Evolutionary conservation across 2,797 vertebrate genomes (phyloP).

Genomic region (Hirundo rustica): DNA sequence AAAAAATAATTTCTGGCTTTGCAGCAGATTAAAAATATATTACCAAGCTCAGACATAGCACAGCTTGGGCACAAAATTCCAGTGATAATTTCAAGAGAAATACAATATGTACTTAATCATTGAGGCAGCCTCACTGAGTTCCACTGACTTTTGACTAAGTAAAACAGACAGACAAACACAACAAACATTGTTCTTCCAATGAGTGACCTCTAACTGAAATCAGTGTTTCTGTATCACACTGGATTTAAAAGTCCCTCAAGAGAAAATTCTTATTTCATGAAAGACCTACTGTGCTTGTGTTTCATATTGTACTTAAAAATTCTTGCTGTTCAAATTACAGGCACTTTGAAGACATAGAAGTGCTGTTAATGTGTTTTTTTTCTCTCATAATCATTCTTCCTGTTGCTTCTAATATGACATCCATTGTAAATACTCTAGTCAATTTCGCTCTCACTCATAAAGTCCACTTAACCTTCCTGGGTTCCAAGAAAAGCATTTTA

Average conservation of each 20-base stretch:
- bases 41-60: neutral
- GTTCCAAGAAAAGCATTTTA: neutral
- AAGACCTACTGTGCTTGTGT: neutral
- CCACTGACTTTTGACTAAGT: constrained; percentile 37
- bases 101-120: neutral
- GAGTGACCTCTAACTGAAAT: neutral
- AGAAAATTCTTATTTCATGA: constrained; percentile 12
- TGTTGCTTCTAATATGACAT: neutral
- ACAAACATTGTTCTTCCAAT: constrained; percentile 1
- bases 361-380: neutral
- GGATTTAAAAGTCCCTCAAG: constrained; percentile 1
- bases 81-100: neutral
- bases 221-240: neutral
- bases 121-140: neutral
- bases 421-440: neutral
- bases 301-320: neutral
- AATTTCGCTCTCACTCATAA: neutral
- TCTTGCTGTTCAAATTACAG: neutral
- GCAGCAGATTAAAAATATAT: neutral
- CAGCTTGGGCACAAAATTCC: neutral
- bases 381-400: neutral
- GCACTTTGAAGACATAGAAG: neutral
- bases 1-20: neutral
- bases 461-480: neutral
- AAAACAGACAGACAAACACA: constrained; percentile 28